A percentile compares a stretch with the other conserved stretches of the same genome.
Evolutionary conservation across 1,140 invertebrate species (phyloP).

Genomic region (Meloidogyne exigua): DNA sequence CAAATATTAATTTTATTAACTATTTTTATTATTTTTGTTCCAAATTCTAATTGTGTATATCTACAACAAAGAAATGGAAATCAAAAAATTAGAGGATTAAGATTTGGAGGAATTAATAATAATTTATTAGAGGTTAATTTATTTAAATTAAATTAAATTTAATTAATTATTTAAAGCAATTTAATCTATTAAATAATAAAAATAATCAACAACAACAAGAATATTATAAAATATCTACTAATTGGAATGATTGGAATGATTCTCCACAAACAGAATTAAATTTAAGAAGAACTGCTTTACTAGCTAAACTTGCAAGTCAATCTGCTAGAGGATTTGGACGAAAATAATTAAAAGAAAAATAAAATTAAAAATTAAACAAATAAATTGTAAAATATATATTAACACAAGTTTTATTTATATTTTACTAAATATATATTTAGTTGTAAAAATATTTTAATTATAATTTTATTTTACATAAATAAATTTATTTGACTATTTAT

Average conservation of each 20-base stretch:
- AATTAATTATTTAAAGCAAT: too few relatives aligned
- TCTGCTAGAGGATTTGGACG: conserved; percentile 20
- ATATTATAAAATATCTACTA: neutral
- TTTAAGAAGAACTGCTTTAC: conserved; percentile 6
- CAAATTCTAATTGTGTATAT: neutral
- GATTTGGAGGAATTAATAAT: neutral
- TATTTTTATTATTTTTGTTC: neutral
- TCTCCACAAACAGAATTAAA: neutral
- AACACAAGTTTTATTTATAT: too few relatives aligned
- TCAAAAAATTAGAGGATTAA: conserved; percentile 2
- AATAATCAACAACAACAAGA: neutral
- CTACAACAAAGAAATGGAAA: conserved; percentile 1
- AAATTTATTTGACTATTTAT: too few relatives aligned
- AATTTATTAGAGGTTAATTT: too few relatives aligned
- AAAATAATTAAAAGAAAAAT: neutral
- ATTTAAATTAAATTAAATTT: too few relatives aligned
- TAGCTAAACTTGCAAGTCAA: conserved; percentile 15
- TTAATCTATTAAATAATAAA: too few relatives aligned
- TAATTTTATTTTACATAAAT: too few relatives aligned
- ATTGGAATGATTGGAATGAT: conserved; percentile 13
- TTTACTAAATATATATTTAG: too few relatives aligned
- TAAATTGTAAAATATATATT: too few relatives aligned
- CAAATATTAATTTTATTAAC: neutral
- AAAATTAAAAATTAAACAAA: neutral
- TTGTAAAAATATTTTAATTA: too few relatives aligned